These are phyloP conservation scores for Physeter macrocephalus DNA, from an alignment of 2,113 vertebrate genomes.

Conservation along the genomic window DNA sequence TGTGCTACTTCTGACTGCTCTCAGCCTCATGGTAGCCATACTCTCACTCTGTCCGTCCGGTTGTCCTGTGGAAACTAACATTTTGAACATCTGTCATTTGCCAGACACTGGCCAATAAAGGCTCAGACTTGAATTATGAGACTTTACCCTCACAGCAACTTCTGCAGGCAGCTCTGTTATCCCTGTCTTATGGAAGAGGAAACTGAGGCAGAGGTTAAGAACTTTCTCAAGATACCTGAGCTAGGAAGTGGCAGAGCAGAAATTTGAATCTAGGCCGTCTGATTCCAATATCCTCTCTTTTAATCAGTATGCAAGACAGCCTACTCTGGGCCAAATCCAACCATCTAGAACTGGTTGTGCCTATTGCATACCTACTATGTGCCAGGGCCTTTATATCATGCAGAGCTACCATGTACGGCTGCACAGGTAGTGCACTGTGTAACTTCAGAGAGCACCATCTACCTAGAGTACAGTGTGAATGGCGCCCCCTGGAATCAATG, in stretches of 20 bases:
- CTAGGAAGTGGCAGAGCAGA: background rate
- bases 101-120: background rate
- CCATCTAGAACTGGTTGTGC: background rate
- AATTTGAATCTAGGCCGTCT: background rate
- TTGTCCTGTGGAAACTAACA: background rate
- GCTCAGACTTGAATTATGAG: background rate
- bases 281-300: background rate
- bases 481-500: background rate
- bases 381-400: fast-evolving
- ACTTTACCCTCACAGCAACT: background rate
- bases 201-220: background rate
- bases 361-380: fast-evolving
- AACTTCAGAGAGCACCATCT: background rate
- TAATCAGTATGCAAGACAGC: background rate
- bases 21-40: background rate
- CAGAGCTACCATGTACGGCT: background rate
- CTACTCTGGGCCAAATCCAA: background rate
- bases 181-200: background rate
- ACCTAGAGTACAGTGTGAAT: fast-evolving
- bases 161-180: background rate
- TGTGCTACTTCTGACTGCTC: background rate
- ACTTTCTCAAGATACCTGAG: background rate
- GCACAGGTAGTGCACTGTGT: background rate
- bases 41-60: background rate
- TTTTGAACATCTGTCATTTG: background rate